A percentile compares a stretch with the other conserved stretches of the same genome.
Evolutionary conservation across 1,140 invertebrate genomes (phyloP).

Genomic region (Latrodectus geometricus): DNA sequence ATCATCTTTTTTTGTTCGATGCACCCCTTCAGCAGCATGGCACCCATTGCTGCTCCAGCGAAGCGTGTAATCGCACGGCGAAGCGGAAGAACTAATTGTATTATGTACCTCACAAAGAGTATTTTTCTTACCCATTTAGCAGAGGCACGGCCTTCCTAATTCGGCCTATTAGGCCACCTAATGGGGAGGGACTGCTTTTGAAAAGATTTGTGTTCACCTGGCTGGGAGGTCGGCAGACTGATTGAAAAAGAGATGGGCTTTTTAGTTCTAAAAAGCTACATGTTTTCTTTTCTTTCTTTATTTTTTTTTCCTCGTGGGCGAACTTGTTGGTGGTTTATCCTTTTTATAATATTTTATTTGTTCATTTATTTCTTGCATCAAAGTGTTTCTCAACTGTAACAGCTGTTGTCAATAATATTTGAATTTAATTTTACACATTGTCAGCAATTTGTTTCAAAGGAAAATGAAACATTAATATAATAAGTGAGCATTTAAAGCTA

Average conservation of each 20-base stretch:
- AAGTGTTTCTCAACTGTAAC: too few species aligned
- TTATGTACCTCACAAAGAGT: conserved; percentile 39
- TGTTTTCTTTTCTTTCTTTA: background rate
- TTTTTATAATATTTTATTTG: background rate
- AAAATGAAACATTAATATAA: too few species aligned
- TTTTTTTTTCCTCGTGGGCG: background rate
- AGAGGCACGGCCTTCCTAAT: conserved; percentile 57
- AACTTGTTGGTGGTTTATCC: background rate
- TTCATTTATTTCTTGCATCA: too few species aligned
- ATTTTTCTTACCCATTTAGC: conserved; percentile 60
- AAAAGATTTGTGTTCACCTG: conserved; percentile 37
- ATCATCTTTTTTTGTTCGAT: conserved; percentile 1
- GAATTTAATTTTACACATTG: too few species aligned
- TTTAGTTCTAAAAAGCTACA: background rate
- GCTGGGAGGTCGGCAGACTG: conserved; percentile 40
- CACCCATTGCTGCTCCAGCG: conserved; percentile 37
- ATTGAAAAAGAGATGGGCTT: conserved; percentile 6
- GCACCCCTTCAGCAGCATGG: background rate
- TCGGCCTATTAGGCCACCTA: conserved; percentile 58
- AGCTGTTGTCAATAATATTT: too few species aligned
- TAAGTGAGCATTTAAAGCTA: too few species aligned
- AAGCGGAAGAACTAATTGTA: conserved; percentile 58
- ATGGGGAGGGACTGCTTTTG: conserved; percentile 16
- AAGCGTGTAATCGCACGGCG: conserved; percentile 41
- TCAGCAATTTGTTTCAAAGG: too few species aligned